These are phyloP conservation scores for Siderastrea siderea DNA, from an alignment of 92 coral and sea anemone species.

Conservation along the genomic window DNA sequence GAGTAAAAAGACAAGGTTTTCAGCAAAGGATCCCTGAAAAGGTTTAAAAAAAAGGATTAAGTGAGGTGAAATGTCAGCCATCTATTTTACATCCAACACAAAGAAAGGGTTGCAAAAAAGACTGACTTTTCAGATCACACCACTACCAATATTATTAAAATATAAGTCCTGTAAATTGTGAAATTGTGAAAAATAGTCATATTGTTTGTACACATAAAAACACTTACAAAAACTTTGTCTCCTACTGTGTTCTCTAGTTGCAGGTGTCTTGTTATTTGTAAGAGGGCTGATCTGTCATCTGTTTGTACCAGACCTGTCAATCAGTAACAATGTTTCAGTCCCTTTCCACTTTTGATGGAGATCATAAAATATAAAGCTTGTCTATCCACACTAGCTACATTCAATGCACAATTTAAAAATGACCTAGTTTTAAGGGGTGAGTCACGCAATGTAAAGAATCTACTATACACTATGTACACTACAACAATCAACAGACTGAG, in stretches of 20 bases:
- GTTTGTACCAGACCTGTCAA: constrained; percentile 91
- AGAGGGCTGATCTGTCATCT: constrained; percentile 91
- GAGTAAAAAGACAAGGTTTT: constrained; percentile 89
- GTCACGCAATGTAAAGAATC: too few species aligned
- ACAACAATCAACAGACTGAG: too few species aligned
- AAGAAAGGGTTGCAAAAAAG: not conserved
- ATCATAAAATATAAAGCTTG: not conserved
- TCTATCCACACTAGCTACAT: too few species aligned
- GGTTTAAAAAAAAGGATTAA: not conserved
- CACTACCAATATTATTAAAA: too few species aligned
- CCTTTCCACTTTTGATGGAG: not conserved
- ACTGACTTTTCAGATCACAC: not conserved
- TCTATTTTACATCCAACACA: too few species aligned
- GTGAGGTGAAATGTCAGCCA: not conserved
- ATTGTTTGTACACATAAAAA: not conserved
- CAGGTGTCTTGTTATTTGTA: constrained; percentile 94
- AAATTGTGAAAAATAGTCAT: too few species aligned
- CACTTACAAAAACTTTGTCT: constrained; percentile 96
- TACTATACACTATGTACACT: too few species aligned
- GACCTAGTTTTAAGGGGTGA: too few species aligned
- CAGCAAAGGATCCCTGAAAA: constrained; percentile 96
- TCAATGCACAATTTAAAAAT: too few species aligned
- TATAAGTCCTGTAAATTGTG: too few species aligned
- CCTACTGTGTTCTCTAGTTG: constrained; percentile 97
- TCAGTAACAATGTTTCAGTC: not conserved